phyloP scores from a whole-genome alignment of 2,797 vertebrate species.

The Artibeus jamaicensis region DNA sequence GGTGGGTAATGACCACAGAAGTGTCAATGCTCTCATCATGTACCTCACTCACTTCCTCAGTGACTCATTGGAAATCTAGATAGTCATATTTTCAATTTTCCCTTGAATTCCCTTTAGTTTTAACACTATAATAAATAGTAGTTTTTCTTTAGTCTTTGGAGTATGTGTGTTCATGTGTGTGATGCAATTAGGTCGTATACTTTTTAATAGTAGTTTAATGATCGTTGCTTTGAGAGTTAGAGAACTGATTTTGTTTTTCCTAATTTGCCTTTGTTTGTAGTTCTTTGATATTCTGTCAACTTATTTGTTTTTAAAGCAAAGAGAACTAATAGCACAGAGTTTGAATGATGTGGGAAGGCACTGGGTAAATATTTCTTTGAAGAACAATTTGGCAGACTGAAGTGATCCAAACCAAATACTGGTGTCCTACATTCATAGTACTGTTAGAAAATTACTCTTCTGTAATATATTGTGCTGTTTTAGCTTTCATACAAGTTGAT shows the following conservation, averaged over 20 bases:
- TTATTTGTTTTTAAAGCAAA: constrained; percentile 23
- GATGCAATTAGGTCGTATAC: background rate
- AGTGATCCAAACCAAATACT: background rate
- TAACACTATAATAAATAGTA: background rate
- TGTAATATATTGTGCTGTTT: background rate
- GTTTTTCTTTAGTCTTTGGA: background rate
- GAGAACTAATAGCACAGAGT: background rate
- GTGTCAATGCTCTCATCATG: background rate
- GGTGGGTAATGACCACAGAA: constrained; percentile 47
- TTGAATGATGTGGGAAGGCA: background rate
- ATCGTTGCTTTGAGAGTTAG: background rate
- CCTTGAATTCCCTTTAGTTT: background rate
- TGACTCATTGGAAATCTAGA: background rate
- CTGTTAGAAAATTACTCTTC: background rate
- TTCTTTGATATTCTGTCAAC: background rate
- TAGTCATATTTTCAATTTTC: background rate
- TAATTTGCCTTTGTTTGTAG: constrained; percentile 13
- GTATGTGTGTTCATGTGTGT: background rate
- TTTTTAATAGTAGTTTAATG: constrained; percentile 13
- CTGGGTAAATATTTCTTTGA: background rate
- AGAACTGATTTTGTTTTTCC: background rate
- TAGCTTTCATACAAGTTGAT: background rate
- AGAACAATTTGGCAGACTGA: background rate
- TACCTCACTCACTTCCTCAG: constrained; percentile 13
- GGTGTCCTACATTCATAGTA: background rate